Evolutionary conservation across 2,113 vertebrate genomes (phyloP), one percentile per base, ranked within the genome.

Genomic region (Murina feae): DNA sequence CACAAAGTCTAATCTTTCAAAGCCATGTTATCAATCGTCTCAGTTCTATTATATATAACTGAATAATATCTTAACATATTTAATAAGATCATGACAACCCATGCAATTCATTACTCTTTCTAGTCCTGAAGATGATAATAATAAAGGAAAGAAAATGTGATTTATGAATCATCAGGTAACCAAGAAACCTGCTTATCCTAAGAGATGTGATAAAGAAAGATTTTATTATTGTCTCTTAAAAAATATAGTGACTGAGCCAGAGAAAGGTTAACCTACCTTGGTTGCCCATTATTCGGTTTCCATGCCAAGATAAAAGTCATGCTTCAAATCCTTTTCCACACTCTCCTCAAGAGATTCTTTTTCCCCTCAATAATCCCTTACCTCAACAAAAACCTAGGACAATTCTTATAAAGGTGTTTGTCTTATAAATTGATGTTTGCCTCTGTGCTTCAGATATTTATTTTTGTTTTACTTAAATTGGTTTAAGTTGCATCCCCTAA

Each of bases 381-480:
- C 78, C n/a, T 90, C 87, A 69, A 96, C 42, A 95, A 74, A 82
- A 93, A 90, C 37, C 75, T 53, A 75, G 55, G 47, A 94, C 47
- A 51, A 92, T 90, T 88, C 63, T 75, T 90, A 75, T 58, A 81
- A 75, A 71, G 11, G 66, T 89, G 30, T 95, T 96, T 95, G 85
- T 79, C 85, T 95, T 92, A 90, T 65, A 95, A 93, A 92, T 66
- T 94, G 88, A 53, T 96, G 85, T 96, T 96, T 93, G 66, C 82
- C 74, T 93, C 96, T 74, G 18, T 81, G 68, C 42, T 92, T 89
- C 78, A 93, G 87, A 63, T 86, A 86, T 89, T 96, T 97, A n/a
- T 91, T 94, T 94, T 93, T 96, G 75, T 91, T 96, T 95, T 92
- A 87, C 60, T 93, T 95, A 88, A 96, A 85, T 68, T 80, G 49